These are phyloP conservation scores for Temnothorax unifasciatus DNA, from an alignment of 2,888 invertebrate species.

Conservation along the genomic window DNA sequence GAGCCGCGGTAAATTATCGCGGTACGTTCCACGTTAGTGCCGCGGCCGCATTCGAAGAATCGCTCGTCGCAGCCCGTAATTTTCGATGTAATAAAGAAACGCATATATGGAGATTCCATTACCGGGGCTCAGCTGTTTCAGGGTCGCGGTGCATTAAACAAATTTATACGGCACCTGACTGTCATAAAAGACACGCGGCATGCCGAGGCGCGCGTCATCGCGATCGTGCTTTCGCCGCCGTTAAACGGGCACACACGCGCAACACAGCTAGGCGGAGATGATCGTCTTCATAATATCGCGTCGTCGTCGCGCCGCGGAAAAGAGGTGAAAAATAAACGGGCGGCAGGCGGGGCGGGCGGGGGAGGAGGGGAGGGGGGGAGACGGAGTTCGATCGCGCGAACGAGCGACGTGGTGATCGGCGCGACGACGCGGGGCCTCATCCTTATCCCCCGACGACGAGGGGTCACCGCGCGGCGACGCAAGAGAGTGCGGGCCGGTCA, in stretches of 20 bases:
- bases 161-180: constrained; percentile 76
- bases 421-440: constrained; percentile 56
- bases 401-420: constrained; percentile 38
- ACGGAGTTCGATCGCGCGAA: constrained; percentile 31
- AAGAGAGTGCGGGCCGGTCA: constrained; percentile 58
- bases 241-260: constrained; percentile 52
- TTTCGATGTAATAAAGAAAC: constrained; percentile 75
- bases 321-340: constrained; percentile 16
- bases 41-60: constrained; percentile 69
- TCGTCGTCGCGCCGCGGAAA: constrained; percentile 32
- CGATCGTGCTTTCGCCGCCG: constrained; percentile 73
- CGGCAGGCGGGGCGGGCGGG: not conserved
- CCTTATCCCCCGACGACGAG: constrained; percentile 39
- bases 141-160: constrained; percentile 75
- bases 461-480: constrained; percentile 48
- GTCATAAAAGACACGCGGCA: constrained; percentile 77
- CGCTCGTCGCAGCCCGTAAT: constrained; percentile 65
- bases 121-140: constrained; percentile 72
- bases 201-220: constrained; percentile 69
- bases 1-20: constrained; percentile 63
- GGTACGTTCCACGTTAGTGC: constrained; percentile 51
- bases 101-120: constrained; percentile 76
- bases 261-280: constrained; percentile 52
- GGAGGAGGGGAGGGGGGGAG: not conserved
- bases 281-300: constrained; percentile 64